Base-by-base conservation (phyloP, 2,888 invertebrate genomes). In the Tricholauxania praeusta region DNA sequence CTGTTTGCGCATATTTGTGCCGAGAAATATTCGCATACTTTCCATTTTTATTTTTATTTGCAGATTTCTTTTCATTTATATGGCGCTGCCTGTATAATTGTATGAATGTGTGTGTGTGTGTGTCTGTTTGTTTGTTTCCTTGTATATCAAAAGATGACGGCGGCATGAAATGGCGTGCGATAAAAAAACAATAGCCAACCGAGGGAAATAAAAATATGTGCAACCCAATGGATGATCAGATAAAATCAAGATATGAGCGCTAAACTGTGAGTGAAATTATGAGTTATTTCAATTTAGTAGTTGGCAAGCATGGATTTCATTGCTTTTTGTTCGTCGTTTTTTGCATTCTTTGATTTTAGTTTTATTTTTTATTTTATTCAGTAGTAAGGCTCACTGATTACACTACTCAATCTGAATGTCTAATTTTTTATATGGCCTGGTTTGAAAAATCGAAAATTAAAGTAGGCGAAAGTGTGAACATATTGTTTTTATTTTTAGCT, bases 271-370 rank as follows among this genome's bases (percentile, higher is more conserved):
- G 63, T 47, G 47, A 63, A 63, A 63, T 63, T 63, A 63, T 63
- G 63, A 63, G 47, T 63, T 63, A 63, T 63, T 63, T 63, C 63
- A 48, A 63, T 63, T 63, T 63, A 47, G 39, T 39, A 39, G 47
- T 63, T 63, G 63, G 47, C 63, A 47, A 63, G 63, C 63, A 19
- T 19, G 17, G 39, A 39, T 10, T 39, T 39, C 39, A 39, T 39
- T 39, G 39, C 10, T 39, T 39, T 39, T 39, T 28, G 28, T 28
- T 28, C 28, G 28, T 28, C 3, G 28, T 3, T 28, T n/a, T 7
- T 39, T 39, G 1, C 39, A 8, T 39, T 39, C 39, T 39, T 39
- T 10, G 1, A 39, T 39, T 39, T 10, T 39, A 10, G 39, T 10
- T 39, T 39, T 39, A 10, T 39, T 39, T 10, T 39, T 39, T 39